Conservation (phyloP, 2,888 invertebrate species). For the Chaitophorus viminalis region DNA sequence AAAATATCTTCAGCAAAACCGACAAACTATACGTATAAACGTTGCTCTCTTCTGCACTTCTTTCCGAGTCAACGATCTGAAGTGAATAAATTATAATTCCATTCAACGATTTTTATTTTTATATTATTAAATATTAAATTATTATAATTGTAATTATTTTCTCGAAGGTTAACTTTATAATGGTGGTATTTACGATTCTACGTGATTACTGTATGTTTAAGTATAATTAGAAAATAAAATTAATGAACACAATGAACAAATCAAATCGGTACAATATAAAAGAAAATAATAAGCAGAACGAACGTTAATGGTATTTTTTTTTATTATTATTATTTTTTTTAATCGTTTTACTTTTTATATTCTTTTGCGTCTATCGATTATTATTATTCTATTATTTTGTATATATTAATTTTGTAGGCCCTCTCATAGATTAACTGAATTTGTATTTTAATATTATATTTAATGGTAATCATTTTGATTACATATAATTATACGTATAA, state of each 20-base stretch:
- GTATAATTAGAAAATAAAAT: neutral
- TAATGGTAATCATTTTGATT: conserved; percentile 9
- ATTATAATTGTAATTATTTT: neutral
- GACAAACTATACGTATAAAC: neutral
- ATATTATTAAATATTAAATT: neutral
- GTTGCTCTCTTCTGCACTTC: conserved; percentile 5
- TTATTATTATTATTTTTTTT: no score
- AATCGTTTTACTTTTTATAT: conserved; percentile 1
- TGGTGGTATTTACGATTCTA: conserved; percentile 17
- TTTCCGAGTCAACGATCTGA: neutral
- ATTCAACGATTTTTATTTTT: neutral
- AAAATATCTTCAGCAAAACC: neutral
- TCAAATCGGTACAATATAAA: conserved; percentile 33
- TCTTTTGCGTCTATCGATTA: conserved; percentile 48
- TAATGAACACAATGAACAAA: conserved; percentile 50
- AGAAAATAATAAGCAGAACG: conserved; percentile 35
- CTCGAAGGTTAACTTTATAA: neutral
- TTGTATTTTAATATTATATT: conserved; percentile 13
- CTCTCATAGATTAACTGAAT: neutral
- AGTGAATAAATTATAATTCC: neutral
- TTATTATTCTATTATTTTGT: conserved; percentile 53
- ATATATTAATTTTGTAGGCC: conserved; percentile 50
- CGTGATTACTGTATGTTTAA: conserved; percentile 22
- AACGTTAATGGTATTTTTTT: neutral
- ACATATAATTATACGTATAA: no score